These are phyloP conservation scores for Anhinga rufa DNA, from an alignment of 2,113 vertebrate genomes.

Conservation along the genomic window DNA sequence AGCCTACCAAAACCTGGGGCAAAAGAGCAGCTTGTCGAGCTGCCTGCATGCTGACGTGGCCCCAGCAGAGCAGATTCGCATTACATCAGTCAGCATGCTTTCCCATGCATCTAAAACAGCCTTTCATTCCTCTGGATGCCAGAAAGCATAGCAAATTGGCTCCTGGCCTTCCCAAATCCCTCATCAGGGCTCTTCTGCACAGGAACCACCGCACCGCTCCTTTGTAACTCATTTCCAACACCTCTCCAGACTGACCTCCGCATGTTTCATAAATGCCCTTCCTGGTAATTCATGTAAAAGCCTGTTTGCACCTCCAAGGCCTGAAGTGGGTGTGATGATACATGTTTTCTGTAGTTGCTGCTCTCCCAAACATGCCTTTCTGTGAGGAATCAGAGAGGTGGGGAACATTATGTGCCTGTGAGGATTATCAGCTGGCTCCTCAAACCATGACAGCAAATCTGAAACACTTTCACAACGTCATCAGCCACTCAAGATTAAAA, in stretches of 20 bases:
- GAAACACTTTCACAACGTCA: not conserved
- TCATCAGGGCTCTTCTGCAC: not conserved
- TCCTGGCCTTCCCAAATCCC: not conserved
- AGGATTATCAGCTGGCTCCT: not conserved
- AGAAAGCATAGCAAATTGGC: not conserved
- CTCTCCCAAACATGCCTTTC: not conserved
- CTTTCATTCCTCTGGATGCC: not conserved
- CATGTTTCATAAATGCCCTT: not conserved
- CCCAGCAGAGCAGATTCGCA: not conserved
- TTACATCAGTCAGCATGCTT: not conserved
- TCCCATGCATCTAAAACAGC: not conserved
- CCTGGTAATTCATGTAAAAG: not conserved
- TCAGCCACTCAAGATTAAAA: slow-evolving; percentile 12
- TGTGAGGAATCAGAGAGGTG: not conserved
- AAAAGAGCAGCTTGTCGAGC: not conserved
- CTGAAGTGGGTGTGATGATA: not conserved
- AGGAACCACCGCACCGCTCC: not conserved
- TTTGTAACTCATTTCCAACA: not conserved
- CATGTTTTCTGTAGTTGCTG: not conserved
- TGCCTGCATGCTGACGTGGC: not conserved
- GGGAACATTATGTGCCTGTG: not conserved
- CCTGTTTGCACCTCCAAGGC: not conserved
- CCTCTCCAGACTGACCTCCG: not conserved
- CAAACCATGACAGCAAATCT: not conserved
- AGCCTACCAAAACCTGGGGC: not conserved